Base-by-base conservation (phyloP, 2,888 invertebrate species). In the Andrena chrysosceles region DNA sequence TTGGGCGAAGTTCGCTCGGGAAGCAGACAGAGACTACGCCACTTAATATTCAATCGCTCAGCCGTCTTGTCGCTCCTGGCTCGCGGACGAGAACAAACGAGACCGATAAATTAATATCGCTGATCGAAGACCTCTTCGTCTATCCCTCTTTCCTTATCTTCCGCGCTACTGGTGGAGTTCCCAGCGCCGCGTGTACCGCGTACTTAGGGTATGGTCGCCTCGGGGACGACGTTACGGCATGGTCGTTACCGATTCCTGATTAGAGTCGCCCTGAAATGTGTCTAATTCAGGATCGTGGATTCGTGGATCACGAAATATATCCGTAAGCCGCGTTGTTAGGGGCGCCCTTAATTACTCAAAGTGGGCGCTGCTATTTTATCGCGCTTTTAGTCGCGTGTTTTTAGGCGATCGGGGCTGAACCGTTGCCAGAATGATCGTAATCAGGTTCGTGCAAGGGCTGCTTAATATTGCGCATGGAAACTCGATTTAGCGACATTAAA, bases 11-110 rank as follows among this genome's bases (percentile, higher is more conserved):
- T 85, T 85, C 84, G 66, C 84, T 56, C 82, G 84, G 75, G 72
- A 42, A 77, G 54, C 70, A 76, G 70, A 66, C 68, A 72, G 64
- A 77, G 64, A 75, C 81, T 71, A 68, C 73, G 79, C 66, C 83
- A 85, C 89, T 91, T 91, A 91, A 91, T 91, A 91, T 91, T 91
- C 91, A 90, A 91, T 91, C 90, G 88, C 79, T 88, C 85, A 83
- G 77, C 77, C 79, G 74, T 71, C 83, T 75, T 77, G 77, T 73
- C 87, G 80, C 74, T 69, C 69, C 56, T 71, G 84, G 75, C 56
- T 84, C 75, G 69, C 82, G 76, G 76, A 62, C 66, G 70, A 74
- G 86, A 87, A 85, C 86, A 89, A 88, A 89, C 89, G 86, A 85
- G 85, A 83, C 81, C 87, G 87, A 89, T 88, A 81, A 89, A 90